These are phyloP conservation scores for Setophaga petechia DNA, from an alignment of 2,113 vertebrate genomes.

Conservation along the genomic window DNA sequence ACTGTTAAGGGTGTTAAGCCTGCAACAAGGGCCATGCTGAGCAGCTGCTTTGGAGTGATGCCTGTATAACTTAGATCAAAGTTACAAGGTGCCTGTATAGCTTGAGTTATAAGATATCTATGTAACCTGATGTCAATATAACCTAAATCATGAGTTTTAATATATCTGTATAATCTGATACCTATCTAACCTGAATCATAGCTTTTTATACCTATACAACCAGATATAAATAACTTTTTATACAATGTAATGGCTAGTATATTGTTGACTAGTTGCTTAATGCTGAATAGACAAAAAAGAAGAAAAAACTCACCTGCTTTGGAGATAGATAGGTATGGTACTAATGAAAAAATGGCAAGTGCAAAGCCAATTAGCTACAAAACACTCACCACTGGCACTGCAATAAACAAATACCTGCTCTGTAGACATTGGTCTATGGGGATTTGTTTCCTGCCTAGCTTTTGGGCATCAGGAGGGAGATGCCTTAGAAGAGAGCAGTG, in stretches of 20 bases:
- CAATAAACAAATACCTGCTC: neutral
- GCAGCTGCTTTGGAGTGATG: neutral
- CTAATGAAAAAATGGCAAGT: neutral
- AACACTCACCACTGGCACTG: neutral
- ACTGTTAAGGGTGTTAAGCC: neutral
- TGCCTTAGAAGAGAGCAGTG: neutral
- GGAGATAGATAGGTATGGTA: neutral
- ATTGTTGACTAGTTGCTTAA: neutral
- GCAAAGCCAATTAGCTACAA: neutral
- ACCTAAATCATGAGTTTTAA: neutral
- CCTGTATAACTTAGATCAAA: neutral
- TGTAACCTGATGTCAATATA: neutral
- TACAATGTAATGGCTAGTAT: neutral
- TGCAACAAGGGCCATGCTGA: neutral
- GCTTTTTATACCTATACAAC: neutral
- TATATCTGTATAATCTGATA: neutral
- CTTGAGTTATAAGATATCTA: neutral
- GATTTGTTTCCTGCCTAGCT: neutral
- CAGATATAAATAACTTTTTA: neutral
- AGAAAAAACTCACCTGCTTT: neutral
- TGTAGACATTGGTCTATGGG: fast-evolving
- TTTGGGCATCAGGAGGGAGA: neutral
- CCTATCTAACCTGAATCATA: neutral
- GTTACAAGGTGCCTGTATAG: neutral
- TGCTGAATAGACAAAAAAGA: neutral